These are phyloP conservation scores for Zygothrica quintamaculata DNA, from an alignment of 2,888 invertebrate genomes.

Conservation along the genomic window DNA sequence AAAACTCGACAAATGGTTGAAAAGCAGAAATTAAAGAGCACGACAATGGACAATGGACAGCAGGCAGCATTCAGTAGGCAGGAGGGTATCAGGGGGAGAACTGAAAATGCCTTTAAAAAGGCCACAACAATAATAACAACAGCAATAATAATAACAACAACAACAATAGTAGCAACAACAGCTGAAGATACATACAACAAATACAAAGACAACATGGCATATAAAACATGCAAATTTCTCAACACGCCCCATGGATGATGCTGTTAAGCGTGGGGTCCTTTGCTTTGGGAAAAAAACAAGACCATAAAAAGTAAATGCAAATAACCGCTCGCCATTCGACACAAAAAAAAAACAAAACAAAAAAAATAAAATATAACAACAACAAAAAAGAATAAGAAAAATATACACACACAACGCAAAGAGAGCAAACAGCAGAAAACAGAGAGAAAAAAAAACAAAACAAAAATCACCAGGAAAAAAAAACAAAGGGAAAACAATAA, in stretches of 20 bases:
- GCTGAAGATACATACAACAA: constrained; percentile 17
- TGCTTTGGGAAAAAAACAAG: constrained; percentile 44
- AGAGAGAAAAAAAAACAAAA: constrained; percentile 40
- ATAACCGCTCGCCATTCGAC: constrained; percentile 58
- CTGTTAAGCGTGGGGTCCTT: constrained; percentile 52
- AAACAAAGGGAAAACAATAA: constrained; percentile 15
- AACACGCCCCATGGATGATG: constrained; percentile 73
- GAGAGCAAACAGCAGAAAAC: constrained; percentile 36
- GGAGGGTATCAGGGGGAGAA: too few species aligned
- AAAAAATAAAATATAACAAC: too few species aligned
- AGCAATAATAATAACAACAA: too few species aligned
- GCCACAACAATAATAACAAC: constrained; percentile 35
- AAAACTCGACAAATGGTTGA: constrained; percentile 42
- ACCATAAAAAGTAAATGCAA: constrained; percentile 75
- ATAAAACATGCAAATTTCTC: constrained; percentile 74
- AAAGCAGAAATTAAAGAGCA: constrained; percentile 47
- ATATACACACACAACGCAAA: constrained; percentile 52
- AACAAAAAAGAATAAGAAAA: constrained; percentile 46
- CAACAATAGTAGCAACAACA: too few species aligned
- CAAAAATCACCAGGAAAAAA: constrained; percentile 35
- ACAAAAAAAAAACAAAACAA: too few species aligned
- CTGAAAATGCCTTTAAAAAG: constrained; percentile 53
- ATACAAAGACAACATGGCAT: constrained; percentile 34
- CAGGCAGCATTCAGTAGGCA: too few species aligned
- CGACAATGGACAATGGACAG: too few species aligned